phyloP scores from a whole-genome alignment of 2,888 invertebrate genomes.

The Aleiodes testaceus region DNA sequence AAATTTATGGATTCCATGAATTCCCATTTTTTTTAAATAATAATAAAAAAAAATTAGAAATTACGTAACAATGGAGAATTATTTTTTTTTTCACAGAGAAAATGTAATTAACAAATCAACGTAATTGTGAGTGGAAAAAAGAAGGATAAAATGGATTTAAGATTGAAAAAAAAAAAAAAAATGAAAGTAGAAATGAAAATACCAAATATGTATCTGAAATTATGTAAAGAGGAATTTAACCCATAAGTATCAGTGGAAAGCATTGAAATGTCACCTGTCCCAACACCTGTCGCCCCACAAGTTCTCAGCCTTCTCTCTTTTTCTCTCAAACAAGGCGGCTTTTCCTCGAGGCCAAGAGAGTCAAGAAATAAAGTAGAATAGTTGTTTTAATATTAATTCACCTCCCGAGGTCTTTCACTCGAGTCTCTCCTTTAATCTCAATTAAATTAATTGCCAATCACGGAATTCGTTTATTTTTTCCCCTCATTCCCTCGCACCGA shows the following conservation, averaged over 20 bases:
- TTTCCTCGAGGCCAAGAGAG: slow-evolving; percentile 28
- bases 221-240: slow-evolving; percentile 33
- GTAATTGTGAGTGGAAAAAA: too few species aligned
- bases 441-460: slow-evolving; percentile 40
- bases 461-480: neutral
- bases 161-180: slow-evolving; percentile 38
- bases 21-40: too few species aligned
- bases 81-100: neutral
- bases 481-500: slow-evolving; percentile 24
- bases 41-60: neutral
- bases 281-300: slow-evolving; percentile 45
- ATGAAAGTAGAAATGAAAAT: slow-evolving; percentile 44
- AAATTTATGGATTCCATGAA: too few species aligned
- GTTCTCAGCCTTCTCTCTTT: neutral
- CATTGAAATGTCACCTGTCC: slow-evolving; percentile 54
- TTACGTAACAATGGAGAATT: too few species aligned
- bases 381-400: too few species aligned
- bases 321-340: slow-evolving; percentile 39
- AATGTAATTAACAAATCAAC: too few species aligned
- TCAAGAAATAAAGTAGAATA: slow-evolving; percentile 12
- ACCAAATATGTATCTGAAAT: slow-evolving; percentile 15
- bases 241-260: slow-evolving; percentile 31
- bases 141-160: slow-evolving; percentile 31
- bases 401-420: slow-evolving; percentile 35
- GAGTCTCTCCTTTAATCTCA: slow-evolving; percentile 44